Evolutionary conservation across 2,888 invertebrate species (phyloP).

Genomic region (Rhodophaea formosa): DNA sequence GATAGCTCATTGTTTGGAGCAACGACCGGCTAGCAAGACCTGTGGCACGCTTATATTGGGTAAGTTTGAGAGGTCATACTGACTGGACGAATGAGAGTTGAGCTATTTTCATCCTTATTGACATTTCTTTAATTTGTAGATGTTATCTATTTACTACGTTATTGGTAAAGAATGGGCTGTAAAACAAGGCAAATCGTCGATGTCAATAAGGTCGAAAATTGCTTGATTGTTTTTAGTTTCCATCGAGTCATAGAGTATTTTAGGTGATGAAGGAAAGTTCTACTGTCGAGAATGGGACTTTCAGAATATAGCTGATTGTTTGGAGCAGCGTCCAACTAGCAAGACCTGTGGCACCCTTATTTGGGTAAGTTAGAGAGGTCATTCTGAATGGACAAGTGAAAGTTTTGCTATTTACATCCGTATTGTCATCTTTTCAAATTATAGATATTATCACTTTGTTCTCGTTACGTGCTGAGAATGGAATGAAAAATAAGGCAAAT

Average conservation of each 20-base stretch:
- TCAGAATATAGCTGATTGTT: slow-evolving; percentile 93
- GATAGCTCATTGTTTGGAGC: slow-evolving; percentile 94
- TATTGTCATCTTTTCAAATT: too few species aligned
- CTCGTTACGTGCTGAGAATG: too few species aligned
- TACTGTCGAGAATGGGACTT: slow-evolving; percentile 98
- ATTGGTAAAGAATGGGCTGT: too few species aligned
- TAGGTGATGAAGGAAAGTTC: slow-evolving; percentile 86
- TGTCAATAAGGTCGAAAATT: too few species aligned
- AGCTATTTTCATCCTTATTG: not conserved
- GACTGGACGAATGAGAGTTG: not conserved
- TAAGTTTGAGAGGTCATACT: slow-evolving; percentile 26
- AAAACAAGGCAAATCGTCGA: too few species aligned
- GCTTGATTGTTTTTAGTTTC: too few species aligned
- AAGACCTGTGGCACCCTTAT: slow-evolving; percentile 94
- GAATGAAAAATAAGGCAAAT: too few species aligned
- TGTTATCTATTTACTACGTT: too few species aligned
- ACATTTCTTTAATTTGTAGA: too few species aligned
- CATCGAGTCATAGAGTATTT: slow-evolving; percentile 63
- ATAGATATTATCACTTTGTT: too few species aligned
- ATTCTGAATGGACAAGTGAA: too few species aligned
- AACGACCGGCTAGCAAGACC: slow-evolving; percentile 90
- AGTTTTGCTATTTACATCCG: too few species aligned
- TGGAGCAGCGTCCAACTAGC: slow-evolving; percentile 92
- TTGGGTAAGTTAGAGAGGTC: slow-evolving; percentile 78
- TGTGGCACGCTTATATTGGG: slow-evolving; percentile 94